Evolutionary conservation across 2,797 vertebrate genomes (phyloP).

Genomic region (Ciconia nigra): DNA sequence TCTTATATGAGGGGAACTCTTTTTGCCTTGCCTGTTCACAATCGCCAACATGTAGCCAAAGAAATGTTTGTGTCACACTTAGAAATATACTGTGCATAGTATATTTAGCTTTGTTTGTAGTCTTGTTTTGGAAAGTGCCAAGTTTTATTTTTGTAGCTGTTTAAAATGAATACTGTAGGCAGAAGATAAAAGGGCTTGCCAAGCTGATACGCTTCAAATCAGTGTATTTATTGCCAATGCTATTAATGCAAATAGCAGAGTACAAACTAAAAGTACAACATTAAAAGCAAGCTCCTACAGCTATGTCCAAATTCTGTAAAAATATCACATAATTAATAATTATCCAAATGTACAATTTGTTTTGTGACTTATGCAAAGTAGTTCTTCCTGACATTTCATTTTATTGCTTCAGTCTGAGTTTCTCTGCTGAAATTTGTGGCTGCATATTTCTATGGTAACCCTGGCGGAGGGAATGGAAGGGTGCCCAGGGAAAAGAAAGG

Average conservation of each 20-base stretch:
- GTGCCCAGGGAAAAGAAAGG: slow-evolving; percentile 3
- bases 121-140: background rate
- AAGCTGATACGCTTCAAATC: background rate
- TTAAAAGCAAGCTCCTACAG: background rate
- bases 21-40: background rate
- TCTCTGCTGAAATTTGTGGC: background rate
- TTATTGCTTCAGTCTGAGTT: background rate
- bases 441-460: slow-evolving; percentile 47
- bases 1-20: background rate
- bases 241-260: background rate
- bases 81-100: background rate
- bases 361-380: slow-evolving; percentile 15
- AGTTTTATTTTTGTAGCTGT: background rate
- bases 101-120: background rate
- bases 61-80: background rate
- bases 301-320: background rate
- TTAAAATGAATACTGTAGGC: slow-evolving; percentile 5
- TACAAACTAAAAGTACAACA: background rate
- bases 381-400: slow-evolving; percentile 5
- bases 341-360: background rate
- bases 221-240: background rate
- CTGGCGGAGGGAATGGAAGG: slow-evolving; percentile 11
- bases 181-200: slow-evolving; percentile 28
- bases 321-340: slow-evolving; percentile 29
- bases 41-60: background rate